phyloP scores from a whole-genome alignment of 53 echinoderm and acorn worm species.

The Hippasteria phrygiana region DNA sequence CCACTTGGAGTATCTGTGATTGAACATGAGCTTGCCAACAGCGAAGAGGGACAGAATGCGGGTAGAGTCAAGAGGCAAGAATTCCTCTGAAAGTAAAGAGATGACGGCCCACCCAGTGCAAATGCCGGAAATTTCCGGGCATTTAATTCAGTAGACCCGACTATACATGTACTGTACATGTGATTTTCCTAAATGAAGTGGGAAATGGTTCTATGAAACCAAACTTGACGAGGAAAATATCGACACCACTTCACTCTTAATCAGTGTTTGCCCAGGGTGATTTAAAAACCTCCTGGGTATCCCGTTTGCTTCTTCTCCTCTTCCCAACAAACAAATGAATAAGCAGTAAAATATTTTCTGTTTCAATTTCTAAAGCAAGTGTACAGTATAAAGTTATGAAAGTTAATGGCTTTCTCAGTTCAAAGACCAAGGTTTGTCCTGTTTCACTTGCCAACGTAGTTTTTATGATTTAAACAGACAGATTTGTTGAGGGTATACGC shows the following conservation, averaged over 20 bases:
- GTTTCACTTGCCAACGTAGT: slow-evolving; percentile 3
- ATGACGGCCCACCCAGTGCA: background rate
- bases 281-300: too few relatives aligned
- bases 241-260: too few relatives aligned
- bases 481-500: slow-evolving; percentile 25
- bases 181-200: too few relatives aligned
- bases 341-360: too few relatives aligned
- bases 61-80: background rate
- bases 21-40: slow-evolving; percentile 17
- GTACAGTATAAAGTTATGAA: background rate
- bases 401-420: background rate
- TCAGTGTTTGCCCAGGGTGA: too few relatives aligned
- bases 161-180: too few relatives aligned
- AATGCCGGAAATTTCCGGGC: background rate
- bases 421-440: slow-evolving; percentile 14
- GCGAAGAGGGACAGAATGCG: background rate
- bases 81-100: background rate
- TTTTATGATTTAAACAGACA: slow-evolving; percentile 25
- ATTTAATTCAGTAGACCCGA: background rate
- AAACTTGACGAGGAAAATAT: too few relatives aligned
- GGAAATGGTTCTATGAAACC: too few relatives aligned
- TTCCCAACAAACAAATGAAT: too few relatives aligned
- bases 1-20: slow-evolving; percentile 27
- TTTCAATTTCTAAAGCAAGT: too few relatives aligned
- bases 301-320: too few relatives aligned